Conservation (phyloP, 2,113 vertebrate species). For the Steatornis caripensis region DNA sequence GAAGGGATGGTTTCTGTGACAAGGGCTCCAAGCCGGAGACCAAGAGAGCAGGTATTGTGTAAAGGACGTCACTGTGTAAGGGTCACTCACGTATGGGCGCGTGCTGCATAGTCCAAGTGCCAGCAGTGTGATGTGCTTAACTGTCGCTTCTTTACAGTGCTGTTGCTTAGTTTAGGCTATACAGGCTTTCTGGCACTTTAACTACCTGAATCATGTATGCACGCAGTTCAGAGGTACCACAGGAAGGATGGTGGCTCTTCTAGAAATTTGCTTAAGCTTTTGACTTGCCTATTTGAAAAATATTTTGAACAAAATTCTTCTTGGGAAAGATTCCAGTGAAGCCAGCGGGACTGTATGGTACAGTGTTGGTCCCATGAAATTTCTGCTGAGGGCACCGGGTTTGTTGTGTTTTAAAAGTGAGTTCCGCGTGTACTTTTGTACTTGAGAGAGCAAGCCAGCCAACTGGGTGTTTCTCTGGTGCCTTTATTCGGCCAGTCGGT, state of each 20-base stretch:
- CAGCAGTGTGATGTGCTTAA: background rate
- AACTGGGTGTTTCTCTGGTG: background rate
- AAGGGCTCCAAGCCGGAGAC: background rate
- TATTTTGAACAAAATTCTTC: background rate
- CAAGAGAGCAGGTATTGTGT: accelerated
- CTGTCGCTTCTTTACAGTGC: accelerated
- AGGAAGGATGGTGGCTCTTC: background rate
- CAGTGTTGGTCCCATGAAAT: background rate
- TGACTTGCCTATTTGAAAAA: background rate
- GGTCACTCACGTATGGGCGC: accelerated
- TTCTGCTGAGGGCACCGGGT: too few species aligned
- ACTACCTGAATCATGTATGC: accelerated
- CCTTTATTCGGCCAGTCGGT: background rate
- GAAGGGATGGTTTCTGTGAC: background rate
- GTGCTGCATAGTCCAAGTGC: background rate
- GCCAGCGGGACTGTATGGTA: accelerated
- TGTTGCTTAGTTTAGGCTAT: background rate
- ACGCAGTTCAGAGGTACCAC: accelerated
- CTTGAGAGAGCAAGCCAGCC: background rate
- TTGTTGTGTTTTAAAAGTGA: background rate
- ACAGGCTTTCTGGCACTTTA: background rate
- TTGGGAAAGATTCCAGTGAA: background rate
- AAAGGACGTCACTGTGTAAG: background rate
- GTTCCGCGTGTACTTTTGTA: background rate
- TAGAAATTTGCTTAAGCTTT: background rate